Evolutionary conservation across 2,113 vertebrate genomes (phyloP), one percentile per base, ranked within the genome.

Genomic region (Alethe castanea): DNA sequence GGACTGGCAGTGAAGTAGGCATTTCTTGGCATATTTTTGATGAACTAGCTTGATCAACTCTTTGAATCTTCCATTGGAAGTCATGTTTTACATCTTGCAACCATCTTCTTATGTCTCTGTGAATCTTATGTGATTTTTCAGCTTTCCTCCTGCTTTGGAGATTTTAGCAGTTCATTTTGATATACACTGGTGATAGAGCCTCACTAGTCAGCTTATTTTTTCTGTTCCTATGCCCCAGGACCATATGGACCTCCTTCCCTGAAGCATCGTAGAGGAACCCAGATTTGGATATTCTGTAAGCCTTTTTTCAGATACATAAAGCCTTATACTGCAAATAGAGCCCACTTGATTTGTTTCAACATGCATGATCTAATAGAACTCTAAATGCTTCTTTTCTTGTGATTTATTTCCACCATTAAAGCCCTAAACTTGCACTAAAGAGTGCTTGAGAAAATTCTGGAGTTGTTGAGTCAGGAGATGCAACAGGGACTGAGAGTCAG

Each of bases 331-430:
- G 8, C 78, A 81, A 88, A 65, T 67, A 50, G 9, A 47, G 8
- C 6, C 14, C 40, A 64, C 23, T 69, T 84, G 33, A 61, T 78
- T 67, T 92, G 4, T 86, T 91, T 67, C 26, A 45, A 76, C 61
- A 67, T 48, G 40, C 35, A 81, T 86, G 44, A 84, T 74, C 80
- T 92, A 83, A 92, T 29, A 78, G 64, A 94, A 62, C 9, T 19
- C 15, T 74, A 67, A 95, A 86, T 4, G 0, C 24, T 84, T 81
- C 28, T 88, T 81, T 90, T 78, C 36, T n/a, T 86, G 77, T 91
- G 80, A 95, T 93, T 94, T 92, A 94, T 92, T 92, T 92, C 56
- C 56, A 74, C 31, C 0, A 11, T 69, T 89, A 86, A 73, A 67
- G 65, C 48, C 40, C n/a, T 92, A 94, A 96, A 78, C 92, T 56